A percentile compares a stretch with the other conserved stretches of the same genome.
phyloP scores from a whole-genome alignment of 2,797 vertebrate species.

The Spea hammondii region DNA sequence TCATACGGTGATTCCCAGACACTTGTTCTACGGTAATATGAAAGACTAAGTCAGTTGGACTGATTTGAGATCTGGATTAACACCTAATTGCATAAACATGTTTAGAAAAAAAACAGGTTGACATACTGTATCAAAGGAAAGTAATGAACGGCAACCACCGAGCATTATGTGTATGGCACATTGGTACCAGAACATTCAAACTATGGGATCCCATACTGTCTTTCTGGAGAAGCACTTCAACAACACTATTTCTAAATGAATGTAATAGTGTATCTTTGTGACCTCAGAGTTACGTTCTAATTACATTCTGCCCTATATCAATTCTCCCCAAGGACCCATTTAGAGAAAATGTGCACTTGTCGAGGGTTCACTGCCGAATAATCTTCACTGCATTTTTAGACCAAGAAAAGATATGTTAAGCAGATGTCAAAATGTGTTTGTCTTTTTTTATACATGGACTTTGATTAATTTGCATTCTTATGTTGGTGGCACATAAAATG shows the following conservation, averaged over 20 bases:
- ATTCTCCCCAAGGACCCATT: conserved; percentile 9
- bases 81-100: no score
- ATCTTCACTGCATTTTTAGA: neutral
- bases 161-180: no score
- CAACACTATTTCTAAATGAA: conserved; percentile 10
- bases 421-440: neutral
- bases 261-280: conserved; percentile 10
- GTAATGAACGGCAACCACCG: no score
- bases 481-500: no score
- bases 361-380: neutral
- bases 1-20: no score
- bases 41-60: no score
- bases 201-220: conserved; percentile 4
- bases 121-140: no score
- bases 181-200: conserved; percentile 11
- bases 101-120: no score
- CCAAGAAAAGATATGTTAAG: neutral
- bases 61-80: no score
- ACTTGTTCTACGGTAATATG: no score
- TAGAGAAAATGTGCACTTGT: conserved; percentile 20
- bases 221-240: neutral
- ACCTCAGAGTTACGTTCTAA: conserved; percentile 16
- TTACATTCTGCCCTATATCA: conserved; percentile 16
- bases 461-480: no score
- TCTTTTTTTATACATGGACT: no score